Evolutionary conservation across 2,888 invertebrate genomes (phyloP).

Genomic region (Leucozona laternaria): DNA sequence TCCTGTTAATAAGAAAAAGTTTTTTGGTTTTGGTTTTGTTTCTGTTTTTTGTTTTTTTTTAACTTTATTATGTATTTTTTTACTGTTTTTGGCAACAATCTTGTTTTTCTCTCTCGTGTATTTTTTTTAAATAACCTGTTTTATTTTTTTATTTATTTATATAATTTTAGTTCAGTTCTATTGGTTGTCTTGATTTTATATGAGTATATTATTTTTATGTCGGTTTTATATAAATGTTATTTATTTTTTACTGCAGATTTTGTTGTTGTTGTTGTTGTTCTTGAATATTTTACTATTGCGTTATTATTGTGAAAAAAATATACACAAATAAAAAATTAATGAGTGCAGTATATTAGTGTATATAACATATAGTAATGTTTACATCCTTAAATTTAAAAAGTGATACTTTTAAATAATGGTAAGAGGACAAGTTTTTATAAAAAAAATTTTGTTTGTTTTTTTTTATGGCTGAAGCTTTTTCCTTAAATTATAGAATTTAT

Average conservation of each 20-base stretch:
- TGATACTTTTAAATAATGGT: constrained; percentile 34
- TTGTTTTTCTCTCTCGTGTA: constrained; percentile 82
- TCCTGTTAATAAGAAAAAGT: constrained; percentile 68
- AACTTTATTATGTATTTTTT: constrained; percentile 69
- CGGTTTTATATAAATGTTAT: constrained; percentile 60
- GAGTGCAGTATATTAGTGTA: constrained; percentile 59
- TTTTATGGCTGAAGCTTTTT: not conserved
- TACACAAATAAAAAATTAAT: constrained; percentile 62
- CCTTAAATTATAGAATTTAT: not conserved
- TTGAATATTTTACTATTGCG: constrained; percentile 68
- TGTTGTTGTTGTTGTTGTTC: constrained; percentile 75
- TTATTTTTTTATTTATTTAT: constrained; percentile 60
- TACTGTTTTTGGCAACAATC: constrained; percentile 82
- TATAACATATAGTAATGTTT: constrained; percentile 29
- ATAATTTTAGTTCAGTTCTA: constrained; percentile 75
- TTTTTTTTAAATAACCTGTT: constrained; percentile 72
- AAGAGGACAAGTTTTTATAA: not conserved
- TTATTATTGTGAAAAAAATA: constrained; percentile 64
- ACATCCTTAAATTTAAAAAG: constrained; percentile 29
- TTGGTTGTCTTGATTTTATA: constrained; percentile 74
- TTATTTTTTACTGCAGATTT: constrained; percentile 77
- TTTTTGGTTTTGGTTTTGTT: constrained; percentile 58
- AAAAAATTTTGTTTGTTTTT: not conserved
- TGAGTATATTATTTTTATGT: constrained; percentile 65
- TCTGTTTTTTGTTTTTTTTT: constrained; percentile 41